Conservation (phyloP, 2,888 invertebrate species). For the Cistogaster globosa region DNA sequence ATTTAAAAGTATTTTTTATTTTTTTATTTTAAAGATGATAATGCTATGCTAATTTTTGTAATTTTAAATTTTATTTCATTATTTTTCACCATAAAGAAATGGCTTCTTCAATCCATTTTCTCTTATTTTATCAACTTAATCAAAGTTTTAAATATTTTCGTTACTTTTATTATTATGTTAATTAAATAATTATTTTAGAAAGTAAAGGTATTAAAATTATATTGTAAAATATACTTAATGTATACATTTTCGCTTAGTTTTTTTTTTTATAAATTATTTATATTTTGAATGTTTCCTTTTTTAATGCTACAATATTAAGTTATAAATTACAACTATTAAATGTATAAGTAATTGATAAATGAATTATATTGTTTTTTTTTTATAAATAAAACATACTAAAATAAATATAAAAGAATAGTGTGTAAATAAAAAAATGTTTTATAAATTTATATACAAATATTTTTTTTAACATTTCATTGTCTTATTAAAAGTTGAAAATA, state of each 20-base stretch:
- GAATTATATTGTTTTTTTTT: constrained; percentile 21
- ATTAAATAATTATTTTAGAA: constrained; percentile 78
- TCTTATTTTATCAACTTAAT: constrained; percentile 27
- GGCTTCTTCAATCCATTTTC: constrained; percentile 37
- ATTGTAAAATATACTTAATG: constrained; percentile 70
- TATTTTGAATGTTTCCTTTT: constrained; percentile 62
- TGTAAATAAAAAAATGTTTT: background rate
- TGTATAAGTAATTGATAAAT: constrained; percentile 64
- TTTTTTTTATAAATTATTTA: constrained; percentile 62
- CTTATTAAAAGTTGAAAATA: too few relatives aligned
- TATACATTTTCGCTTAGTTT: constrained; percentile 24
- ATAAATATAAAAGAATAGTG: background rate
- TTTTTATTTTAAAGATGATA: constrained; percentile 63
- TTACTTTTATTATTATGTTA: constrained; percentile 46
- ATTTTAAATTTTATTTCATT: constrained; percentile 40
- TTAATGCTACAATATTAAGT: constrained; percentile 65
- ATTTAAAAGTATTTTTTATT: constrained; percentile 67
- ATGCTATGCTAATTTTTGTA: constrained; percentile 65
- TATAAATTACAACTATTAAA: constrained; percentile 62
- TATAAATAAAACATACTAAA: constrained; percentile 17
- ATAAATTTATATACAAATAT: too few relatives aligned
- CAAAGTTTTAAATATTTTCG: constrained; percentile 33
- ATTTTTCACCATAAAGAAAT: constrained; percentile 41
- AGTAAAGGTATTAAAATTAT: constrained; percentile 78
- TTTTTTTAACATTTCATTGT: too few relatives aligned